Evolutionary conservation across 2,888 invertebrate genomes (phyloP), one percentile per base, ranked within the genome.

Genomic region (Trissolcus japonicus): DNA sequence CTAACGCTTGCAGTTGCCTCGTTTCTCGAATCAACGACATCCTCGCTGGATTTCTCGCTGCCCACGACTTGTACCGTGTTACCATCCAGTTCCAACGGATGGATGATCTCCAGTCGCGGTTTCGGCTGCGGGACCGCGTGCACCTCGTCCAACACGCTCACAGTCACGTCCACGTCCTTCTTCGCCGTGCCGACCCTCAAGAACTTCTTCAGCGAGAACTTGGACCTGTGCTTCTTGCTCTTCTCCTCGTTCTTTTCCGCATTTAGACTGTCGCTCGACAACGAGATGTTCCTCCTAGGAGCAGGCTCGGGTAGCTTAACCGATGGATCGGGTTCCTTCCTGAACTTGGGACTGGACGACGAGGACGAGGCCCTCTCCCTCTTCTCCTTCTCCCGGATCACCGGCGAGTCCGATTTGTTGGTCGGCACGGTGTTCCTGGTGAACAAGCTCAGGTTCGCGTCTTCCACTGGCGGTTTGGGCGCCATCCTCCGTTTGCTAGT

Each of bases 31-130:
- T 88, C 88, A 0, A 82, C 83, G 48, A 84, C 82, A 54, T 91
- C 91, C 13, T 87, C 88, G 61, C 90, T 88, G 56, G 69, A 80
- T 50, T 85, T 87, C 46, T 88, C 88, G 57, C 83, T 89, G 86
- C 92, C 92, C 77, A 95, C 92, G 43, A 96, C 95, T 86, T 96
- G 95, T 1, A 95, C 95, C 76, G 92, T 94, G 9, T 94, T 93
- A 35, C 95, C 94, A 87, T 95, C 95, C 74, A 96, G 91, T 84
- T 96, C 96, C 82, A 95, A 91, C 13, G 96, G 96, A 91, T 96
- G 96, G 78, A 96, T 95, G 81, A 96, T 96, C 75, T 96, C 95
- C 21, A 96, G 90, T 14, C 95, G 92, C 2, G 94, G 94, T 84
- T 94, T 95, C 6, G 93, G 92, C 83, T 92, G 92, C 6, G 92